Evolutionary conservation across 2,113 vertebrate species (phyloP).

Genomic region (Hyperopisus bebe): DNA sequence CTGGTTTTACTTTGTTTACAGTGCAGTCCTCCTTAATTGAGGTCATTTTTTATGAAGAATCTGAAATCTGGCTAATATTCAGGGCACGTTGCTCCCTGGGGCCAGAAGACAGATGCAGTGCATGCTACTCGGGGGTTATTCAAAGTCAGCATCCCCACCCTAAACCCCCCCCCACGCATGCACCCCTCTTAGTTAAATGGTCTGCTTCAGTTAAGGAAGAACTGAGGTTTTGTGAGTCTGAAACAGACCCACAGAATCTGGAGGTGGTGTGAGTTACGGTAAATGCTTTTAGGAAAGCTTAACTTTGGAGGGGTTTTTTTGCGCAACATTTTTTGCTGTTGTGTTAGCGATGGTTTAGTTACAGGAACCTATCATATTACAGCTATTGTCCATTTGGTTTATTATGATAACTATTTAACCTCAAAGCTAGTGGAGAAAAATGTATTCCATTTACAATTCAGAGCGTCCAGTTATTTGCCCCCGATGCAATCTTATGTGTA

Average conservation of each 20-base stretch:
- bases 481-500: not conserved
- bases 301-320: not conserved
- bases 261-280: not conserved
- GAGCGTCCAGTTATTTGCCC: not conserved
- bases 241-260: not conserved
- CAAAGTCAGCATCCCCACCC: not conserved
- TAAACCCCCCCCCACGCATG: not conserved
- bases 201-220: not conserved
- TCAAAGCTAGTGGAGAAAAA: not conserved
- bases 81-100: not conserved
- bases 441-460: not conserved
- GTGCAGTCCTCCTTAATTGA: not conserved
- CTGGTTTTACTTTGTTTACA: conserved; percentile 15
- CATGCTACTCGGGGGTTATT: not conserved
- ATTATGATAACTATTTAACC: not conserved
- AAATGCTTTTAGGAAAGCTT: not conserved
- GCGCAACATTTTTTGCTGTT: not conserved
- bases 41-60: not conserved
- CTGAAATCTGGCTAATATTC: not conserved
- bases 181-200: not conserved
- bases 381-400: not conserved
- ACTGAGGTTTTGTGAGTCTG: not conserved
- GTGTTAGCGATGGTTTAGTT: not conserved
- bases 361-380: not conserved
- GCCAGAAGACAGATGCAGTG: not conserved